Conservation (phyloP, 2,888 invertebrate genomes). For the Pandemis heparana region DNA sequence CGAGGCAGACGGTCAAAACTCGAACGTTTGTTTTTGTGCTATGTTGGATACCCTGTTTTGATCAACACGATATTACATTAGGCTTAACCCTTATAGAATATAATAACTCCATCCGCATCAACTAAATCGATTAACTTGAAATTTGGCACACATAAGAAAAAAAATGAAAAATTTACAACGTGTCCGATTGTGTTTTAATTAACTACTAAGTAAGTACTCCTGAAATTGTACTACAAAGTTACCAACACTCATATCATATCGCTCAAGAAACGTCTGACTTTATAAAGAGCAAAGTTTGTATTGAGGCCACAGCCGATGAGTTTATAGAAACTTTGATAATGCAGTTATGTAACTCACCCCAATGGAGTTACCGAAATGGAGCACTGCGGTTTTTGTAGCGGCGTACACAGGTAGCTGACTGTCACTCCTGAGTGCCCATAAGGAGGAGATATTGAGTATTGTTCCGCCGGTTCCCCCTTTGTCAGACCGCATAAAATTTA, state of each 20-base stretch:
- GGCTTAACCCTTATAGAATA: too few relatives aligned
- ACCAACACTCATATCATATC: background rate
- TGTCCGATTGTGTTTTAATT: too few relatives aligned
- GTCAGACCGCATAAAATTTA: conserved; percentile 68
- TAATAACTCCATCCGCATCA: too few relatives aligned
- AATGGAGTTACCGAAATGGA: conserved; percentile 73
- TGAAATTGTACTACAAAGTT: background rate
- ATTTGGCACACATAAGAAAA: too few relatives aligned
- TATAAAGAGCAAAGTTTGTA: conserved; percentile 31
- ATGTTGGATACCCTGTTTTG: conserved; percentile 58
- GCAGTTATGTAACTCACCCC: conserved; percentile 60
- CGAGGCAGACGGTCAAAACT: conserved; percentile 73
- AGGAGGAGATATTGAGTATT: conserved; percentile 73
- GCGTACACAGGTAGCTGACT: conserved; percentile 70
- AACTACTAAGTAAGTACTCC: background rate
- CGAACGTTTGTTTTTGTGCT: conserved; percentile 66
- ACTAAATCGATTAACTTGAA: too few relatives aligned
- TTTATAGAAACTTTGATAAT: conserved; percentile 33
- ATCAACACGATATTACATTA: background rate
- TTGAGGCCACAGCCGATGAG: conserved; percentile 14
- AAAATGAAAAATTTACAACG: too few relatives aligned
- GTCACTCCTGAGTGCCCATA: conserved; percentile 64
- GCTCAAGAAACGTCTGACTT: background rate
- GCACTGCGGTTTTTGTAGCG: conserved; percentile 74
- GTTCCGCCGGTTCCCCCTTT: conserved; percentile 69